phyloP scores from a whole-genome alignment of 2,888 invertebrate genomes.

The Seira sanloemensis region DNA sequence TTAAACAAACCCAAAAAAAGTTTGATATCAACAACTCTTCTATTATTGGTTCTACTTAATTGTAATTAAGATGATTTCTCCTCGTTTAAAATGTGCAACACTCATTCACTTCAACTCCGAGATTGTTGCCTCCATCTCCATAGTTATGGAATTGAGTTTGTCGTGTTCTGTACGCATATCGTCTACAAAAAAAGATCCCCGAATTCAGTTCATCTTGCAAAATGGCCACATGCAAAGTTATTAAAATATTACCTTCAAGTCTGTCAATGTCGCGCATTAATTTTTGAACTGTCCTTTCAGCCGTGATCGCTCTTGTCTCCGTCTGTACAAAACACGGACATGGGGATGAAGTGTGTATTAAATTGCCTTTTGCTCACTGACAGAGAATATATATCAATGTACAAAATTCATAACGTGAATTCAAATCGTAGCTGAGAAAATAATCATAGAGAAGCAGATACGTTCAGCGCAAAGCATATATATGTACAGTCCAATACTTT shows the following conservation, averaged over 20 bases:
- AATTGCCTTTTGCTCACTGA: no score
- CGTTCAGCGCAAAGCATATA: no score
- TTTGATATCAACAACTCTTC: no score
- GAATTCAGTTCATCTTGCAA: neutral
- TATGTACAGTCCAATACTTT: neutral
- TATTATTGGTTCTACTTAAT: no score
- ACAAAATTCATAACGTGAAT: neutral
- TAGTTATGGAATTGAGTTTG: constrained; percentile 2
- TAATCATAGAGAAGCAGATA: constrained; percentile 1
- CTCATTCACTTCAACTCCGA: constrained; percentile 9
- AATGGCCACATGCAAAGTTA: neutral
- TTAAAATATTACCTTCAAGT: constrained; percentile 77
- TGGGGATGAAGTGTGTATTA: no score
- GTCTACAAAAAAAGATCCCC: neutral
- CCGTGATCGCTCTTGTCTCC: constrained; percentile 81
- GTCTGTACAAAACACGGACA: constrained; percentile 75
- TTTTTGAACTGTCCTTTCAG: constrained; percentile 81
- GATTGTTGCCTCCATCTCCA: constrained; percentile 32
- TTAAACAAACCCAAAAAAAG: no score
- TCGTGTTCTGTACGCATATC: constrained; percentile 22
- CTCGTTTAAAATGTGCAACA: no score
- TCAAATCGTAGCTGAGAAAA: neutral
- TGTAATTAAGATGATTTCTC: no score
- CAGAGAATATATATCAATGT: no score
- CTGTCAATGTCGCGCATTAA: constrained; percentile 82